Conservation (phyloP, 2,888 invertebrate genomes). For the Idaea straminata region DNA sequence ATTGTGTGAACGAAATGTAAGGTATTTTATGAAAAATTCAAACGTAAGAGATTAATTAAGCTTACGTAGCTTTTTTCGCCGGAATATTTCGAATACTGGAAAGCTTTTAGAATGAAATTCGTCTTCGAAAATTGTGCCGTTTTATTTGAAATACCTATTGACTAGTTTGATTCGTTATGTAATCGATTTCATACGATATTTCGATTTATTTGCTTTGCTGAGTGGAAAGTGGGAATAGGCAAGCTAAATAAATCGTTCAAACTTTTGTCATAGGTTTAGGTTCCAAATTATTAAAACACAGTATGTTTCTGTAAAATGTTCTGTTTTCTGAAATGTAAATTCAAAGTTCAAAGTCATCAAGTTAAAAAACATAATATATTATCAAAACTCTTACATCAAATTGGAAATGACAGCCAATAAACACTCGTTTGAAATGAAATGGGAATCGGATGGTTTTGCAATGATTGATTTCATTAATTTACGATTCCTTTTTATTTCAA, state of each 20-base stretch:
- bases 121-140: not conserved
- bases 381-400: not conserved
- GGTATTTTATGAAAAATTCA: not conserved
- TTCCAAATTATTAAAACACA: too few relatives aligned
- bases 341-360: too few relatives aligned
- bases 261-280: too few relatives aligned
- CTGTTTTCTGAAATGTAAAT: too few relatives aligned
- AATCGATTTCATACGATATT: too few relatives aligned
- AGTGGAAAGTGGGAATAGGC: too few relatives aligned
- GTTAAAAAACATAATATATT: not conserved
- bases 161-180: too few relatives aligned
- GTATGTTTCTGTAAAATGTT: too few relatives aligned
- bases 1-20: not conserved
- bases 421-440: not conserved
- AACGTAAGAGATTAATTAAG: slow-evolving; percentile 1
- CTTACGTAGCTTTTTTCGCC: not conserved
- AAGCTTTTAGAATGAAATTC: not conserved
- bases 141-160: too few relatives aligned
- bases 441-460: not conserved
- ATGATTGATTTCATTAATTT: not conserved
- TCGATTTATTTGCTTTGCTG: too few relatives aligned
- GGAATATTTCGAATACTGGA: not conserved
- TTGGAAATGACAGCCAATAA: not conserved
- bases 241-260: too few relatives aligned
- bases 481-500: not conserved